Conservation (phyloP, 2,888 invertebrate species). For the Orgyia antiqua region DNA sequence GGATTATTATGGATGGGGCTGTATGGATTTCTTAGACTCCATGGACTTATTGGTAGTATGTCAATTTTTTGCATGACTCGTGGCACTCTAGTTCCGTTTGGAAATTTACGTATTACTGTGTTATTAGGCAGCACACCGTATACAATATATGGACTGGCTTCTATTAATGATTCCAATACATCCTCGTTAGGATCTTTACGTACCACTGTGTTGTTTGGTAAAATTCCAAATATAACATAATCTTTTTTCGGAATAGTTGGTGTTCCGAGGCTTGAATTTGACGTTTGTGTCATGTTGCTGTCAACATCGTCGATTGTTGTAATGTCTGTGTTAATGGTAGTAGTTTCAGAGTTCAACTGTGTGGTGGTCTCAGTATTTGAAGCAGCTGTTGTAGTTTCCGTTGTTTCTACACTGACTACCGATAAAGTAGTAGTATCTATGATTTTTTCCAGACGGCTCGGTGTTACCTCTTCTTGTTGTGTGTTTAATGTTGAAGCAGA, state of each 20-base stretch:
- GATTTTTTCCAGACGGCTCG: conserved; percentile 20
- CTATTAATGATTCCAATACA: conserved; percentile 81
- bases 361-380: conserved; percentile 36
- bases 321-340: conserved; percentile 25
- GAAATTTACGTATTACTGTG: conserved; percentile 87
- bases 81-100: conserved; percentile 88
- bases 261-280: conserved; percentile 37
- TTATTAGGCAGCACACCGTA: conserved; percentile 88
- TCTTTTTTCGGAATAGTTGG: conserved; percentile 78
- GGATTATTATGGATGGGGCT: conserved; percentile 79
- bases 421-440: conserved; percentile 7
- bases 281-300: conserved; percentile 36
- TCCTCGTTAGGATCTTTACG: conserved; percentile 84
- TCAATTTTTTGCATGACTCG: conserved; percentile 79
- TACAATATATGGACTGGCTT: conserved; percentile 84
- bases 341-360: conserved; percentile 29
- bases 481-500: conserved; percentile 23
- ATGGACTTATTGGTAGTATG: conserved; percentile 79
- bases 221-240: conserved; percentile 86
- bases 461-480: conserved; percentile 11
- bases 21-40: conserved; percentile 78
- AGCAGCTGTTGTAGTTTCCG: conserved; percentile 31
- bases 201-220: conserved; percentile 88
- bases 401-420: conserved; percentile 14
- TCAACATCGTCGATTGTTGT: conserved; percentile 33